Evolutionary conservation across 2,888 invertebrate genomes (phyloP), one percentile per base, ranked within the genome.

Genomic region (Plebejus melissa): DNA sequence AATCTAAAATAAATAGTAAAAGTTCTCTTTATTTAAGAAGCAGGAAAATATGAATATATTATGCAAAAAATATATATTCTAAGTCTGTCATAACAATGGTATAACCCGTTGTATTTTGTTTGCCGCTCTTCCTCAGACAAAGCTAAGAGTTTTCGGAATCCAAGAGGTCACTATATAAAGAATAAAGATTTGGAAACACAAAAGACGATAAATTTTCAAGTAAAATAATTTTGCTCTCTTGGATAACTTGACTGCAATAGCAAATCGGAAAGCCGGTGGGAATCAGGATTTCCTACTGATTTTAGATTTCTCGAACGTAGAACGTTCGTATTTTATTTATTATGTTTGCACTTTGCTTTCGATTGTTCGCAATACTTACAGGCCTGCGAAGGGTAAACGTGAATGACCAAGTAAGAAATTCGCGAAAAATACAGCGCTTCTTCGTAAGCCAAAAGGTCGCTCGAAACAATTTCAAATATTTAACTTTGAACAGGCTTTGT

Each of bases 191-290:
- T 50, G 54, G 22, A 50, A 72, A 50, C 32, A 54, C 72, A 54
- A 72, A 72, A 54, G 72, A 72, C 54, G 72, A 32, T 28, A 72
- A 72, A 54, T 72, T 54, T 72, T 72, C 50, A 72, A 54, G 72
- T 72, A 32, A 72, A 72, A 72, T 72, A 72, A 72, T 72, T 72
- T 50, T 16, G 54, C 54, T 72, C 50, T 72, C 72, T 72, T 46
- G 54, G 72, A 72, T 72, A 50, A 50, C 72, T 54, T 72, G 50
- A 36, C 72, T 50, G 54, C 72, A 72, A 72, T 50, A 72, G 72
- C 50, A 50, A 50, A 72, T 54, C 72, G 72, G 71, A 71, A 70
- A 54, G 50, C 72, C 54, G 16, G 32, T 13, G 72, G 72, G 72
- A 72, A 54, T 72, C 72, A 54, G 54, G 72, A 72, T 72, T 72